These are phyloP conservation scores for Heterohyrax brucei DNA, from an alignment of 2,797 vertebrate species.

Conservation along the genomic window DNA sequence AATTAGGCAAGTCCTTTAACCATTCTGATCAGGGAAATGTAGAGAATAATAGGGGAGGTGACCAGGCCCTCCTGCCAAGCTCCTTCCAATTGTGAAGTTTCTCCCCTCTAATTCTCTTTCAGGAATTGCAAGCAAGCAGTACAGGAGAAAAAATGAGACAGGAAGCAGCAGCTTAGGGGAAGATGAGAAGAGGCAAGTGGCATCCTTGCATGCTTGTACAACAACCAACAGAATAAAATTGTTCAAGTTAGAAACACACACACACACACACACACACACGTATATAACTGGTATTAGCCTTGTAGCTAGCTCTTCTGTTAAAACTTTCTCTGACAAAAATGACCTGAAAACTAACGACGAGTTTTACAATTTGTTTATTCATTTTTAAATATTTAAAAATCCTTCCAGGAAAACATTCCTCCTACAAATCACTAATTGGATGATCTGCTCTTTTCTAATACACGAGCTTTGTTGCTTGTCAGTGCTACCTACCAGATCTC, in stretches of 20 bases:
- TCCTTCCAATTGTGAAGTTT: not conserved
- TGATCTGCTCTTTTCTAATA: slow-evolving; percentile 60
- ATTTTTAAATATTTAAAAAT: slow-evolving; percentile 29
- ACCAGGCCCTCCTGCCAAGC: not conserved
- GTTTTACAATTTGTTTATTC: not conserved
- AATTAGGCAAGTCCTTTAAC: not conserved
- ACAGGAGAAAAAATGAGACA: slow-evolving; percentile 41
- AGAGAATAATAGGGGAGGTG: not conserved
- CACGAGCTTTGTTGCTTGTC: slow-evolving; percentile 69
- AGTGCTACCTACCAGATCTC: slow-evolving; percentile 72
- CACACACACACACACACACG: too few relatives aligned
- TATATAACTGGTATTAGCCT: not conserved
- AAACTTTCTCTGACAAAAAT: slow-evolving; percentile 59
- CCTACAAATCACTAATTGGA: slow-evolving; percentile 28
- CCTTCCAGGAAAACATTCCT: slow-evolving; percentile 48
- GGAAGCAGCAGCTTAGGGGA: not conserved
- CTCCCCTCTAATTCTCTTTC: slow-evolving; percentile 45
- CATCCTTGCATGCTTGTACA: not conserved
- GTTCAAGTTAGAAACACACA: not conserved
- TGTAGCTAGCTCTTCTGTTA: slow-evolving; percentile 33
- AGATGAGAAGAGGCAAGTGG: slow-evolving; percentile 16
- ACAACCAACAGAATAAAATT: not conserved
- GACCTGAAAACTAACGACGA: slow-evolving; percentile 9
- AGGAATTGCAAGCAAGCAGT: slow-evolving; percentile 14
- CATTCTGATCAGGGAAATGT: not conserved